phyloP scores from a whole-genome alignment of 2,797 vertebrate genomes.

The Anguilla obscura region DNA sequence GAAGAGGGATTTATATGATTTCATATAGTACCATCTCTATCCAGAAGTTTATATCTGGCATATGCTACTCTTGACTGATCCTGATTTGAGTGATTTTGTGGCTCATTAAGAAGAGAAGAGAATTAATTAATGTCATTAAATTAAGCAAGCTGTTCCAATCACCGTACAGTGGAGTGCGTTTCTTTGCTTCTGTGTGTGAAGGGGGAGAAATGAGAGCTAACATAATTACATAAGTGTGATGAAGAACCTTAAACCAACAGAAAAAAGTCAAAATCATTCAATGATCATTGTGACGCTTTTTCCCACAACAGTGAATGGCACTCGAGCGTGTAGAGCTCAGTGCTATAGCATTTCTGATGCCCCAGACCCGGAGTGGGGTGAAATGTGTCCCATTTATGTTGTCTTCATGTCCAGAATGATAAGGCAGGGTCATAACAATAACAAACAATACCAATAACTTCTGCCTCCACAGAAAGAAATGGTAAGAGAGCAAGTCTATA shows the following conservation, averaged over 20 bases:
- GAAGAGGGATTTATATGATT: too few relatives aligned
- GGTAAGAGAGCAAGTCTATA: too few relatives aligned
- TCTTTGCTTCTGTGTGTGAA: background rate
- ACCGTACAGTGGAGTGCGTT: conserved; percentile 60
- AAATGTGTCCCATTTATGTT: too few relatives aligned
- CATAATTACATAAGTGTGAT: background rate
- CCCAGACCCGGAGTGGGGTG: too few relatives aligned
- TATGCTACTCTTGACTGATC: conserved; percentile 62
- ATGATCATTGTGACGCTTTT: background rate
- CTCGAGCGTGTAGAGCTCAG: too few relatives aligned
- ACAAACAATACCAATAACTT: too few relatives aligned
- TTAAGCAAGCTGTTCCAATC: conserved; percentile 58
- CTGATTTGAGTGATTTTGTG: conserved; percentile 38
- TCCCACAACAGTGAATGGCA: background rate
- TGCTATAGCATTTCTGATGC: too few relatives aligned
- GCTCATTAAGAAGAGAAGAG: conserved; percentile 70
- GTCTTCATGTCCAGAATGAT: too few relatives aligned
- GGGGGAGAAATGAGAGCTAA: background rate
- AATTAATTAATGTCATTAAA: conserved; percentile 76
- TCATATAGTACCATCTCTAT: too few relatives aligned
- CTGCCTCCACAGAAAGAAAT: too few relatives aligned
- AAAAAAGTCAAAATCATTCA: background rate
- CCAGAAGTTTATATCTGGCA: background rate
- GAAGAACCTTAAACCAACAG: background rate
- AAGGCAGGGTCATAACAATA: too few relatives aligned